Base-by-base conservation (phyloP, 1,140 invertebrate genomes). In the Drosophila ercepeae region DNA sequence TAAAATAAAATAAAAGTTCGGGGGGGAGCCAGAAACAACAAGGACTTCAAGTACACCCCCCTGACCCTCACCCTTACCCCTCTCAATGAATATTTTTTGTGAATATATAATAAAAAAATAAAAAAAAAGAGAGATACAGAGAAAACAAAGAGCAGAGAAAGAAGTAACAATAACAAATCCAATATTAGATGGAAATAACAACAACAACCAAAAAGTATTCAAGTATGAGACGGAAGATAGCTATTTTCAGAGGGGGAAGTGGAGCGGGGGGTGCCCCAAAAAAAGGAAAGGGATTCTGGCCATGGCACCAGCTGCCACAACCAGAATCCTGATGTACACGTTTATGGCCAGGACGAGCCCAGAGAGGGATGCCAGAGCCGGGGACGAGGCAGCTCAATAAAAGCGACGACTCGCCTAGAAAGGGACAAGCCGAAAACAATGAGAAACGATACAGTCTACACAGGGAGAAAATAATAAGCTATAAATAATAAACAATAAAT, bases 151-250 rank as follows among this genome's bases (percentile, higher is more conserved):
- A 52, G 13, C 27, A 53, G 36, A 55, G 41, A 27, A 71, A 67
- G 64, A 78, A 72, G 75, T 78, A 78, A 78, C 79, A 83, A 84
- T 84, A 84, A 75, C 79, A 83, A 83, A 83, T 83, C 75, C 79
- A 83, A 83, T 83, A 83, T 84, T 78, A 84, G 75, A 84, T 75
- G 79, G 65, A 75, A 60, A 67, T 75, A 78, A 83, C 75, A 83
- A 78, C 78, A 83, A n/a, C n/a, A n/a, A n/a, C n/a, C n/a, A n/a
- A n/a, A 67, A 59, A 39, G 75, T 64, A 60, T 67, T 67, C 58
- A 71, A 83, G 78, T 67, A 67, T 59, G 44, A 54, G 39, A n/a
- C 44, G 18, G 18, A 45, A 45, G 4, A 16, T 42, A 16, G 58
- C 19, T 39, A 59, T 63, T 57, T 36, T 9, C 13, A 23, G 13